Base-by-base conservation (phyloP, 2,797 vertebrate species). In the Aldrovandia affinis region DNA sequence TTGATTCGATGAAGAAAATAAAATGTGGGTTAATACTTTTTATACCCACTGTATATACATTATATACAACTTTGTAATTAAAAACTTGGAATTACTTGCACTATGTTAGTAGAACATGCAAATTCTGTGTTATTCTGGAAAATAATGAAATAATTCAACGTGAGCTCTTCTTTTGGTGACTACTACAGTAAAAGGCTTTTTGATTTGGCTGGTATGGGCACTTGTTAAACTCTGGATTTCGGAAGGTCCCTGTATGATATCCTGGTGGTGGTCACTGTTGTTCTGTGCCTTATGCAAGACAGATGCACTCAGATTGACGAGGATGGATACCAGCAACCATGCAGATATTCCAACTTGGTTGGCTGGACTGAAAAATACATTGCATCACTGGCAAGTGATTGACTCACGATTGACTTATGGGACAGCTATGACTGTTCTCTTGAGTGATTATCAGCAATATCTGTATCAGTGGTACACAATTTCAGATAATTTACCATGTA, bases 121-220 rank as follows among this genome's bases (percentile, higher is more conserved):
- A 91, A 93, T 91, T 95, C 91, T 91, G 89, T 89, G 84, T 70
- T 52, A 52, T 4, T 52, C 4, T 52, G 12, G 63, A 68, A 15
- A 15, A 12, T 52, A 52, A 4, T 25, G n/a, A n/a, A n/a, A n/a
- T n/a, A 84, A 85, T 89, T 87, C 84, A 89, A 82, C 90, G 91
- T 94, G 92, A 93, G 91, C 89, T 91, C 91, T 92, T 95, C 93
- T 93, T 90, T 89, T 89, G 86, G 89, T 84, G 90, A 94, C 93
- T 92, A 95, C 50, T 52, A 12, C 91, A 91, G 91, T 94, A 94
- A 94, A 94, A 95, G 94, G 93, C 90, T 93, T 94, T 95, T 95
- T 95, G 94, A 57, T 94, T 95, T 94, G 92, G 92, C 90, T 90
- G 89, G 92, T 92, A 93, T 4, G 4, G 89, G 90, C 87, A 85